Evolutionary conservation across 2,888 invertebrate species (phyloP).

Genomic region (Lacanobia wlatinum): DNA sequence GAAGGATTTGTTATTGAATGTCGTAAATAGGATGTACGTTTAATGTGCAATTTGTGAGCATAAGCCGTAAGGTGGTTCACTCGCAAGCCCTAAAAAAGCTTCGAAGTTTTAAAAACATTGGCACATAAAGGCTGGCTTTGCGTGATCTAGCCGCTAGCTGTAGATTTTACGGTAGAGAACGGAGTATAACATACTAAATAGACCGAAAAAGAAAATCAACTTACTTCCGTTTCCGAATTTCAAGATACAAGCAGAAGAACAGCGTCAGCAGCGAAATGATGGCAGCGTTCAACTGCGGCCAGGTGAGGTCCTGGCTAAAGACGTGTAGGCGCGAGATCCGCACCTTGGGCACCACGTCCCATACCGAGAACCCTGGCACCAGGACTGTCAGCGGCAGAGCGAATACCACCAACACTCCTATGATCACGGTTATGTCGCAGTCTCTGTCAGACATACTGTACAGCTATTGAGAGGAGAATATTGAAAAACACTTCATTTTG

Average conservation of each 20-base stretch:
- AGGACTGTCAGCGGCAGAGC: constrained; percentile 82
- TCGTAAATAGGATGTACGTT: too few relatives aligned
- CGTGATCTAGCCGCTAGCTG: not conserved
- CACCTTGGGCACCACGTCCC: constrained; percentile 83
- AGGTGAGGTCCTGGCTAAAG: constrained; percentile 76
- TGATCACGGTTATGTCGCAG: constrained; percentile 67
- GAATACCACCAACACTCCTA: constrained; percentile 77
- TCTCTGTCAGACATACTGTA: constrained; percentile 73
- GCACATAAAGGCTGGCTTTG: not conserved
- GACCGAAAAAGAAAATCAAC: constrained; percentile 33
- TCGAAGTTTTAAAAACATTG: too few relatives aligned
- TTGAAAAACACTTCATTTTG: constrained; percentile 45
- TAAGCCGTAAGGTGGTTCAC: too few relatives aligned
- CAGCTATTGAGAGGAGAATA: constrained; percentile 24
- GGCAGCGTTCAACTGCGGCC: constrained; percentile 79
- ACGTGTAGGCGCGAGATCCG: constrained; percentile 79
- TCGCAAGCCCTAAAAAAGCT: too few relatives aligned
- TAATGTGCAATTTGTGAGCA: too few relatives aligned
- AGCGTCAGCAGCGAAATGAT: constrained; percentile 73
- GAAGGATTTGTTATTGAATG: too few relatives aligned
- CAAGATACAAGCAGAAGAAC: constrained; percentile 83
- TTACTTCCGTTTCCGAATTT: constrained; percentile 85
- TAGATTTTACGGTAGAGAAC: too few relatives aligned
- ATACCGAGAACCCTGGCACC: constrained; percentile 81
- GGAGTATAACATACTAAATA: not conserved